A percentile compares a stretch with the other conserved stretches of the same genome.
phyloP scores from a whole-genome alignment of 2,113 vertebrate genomes.

The Daboia siamensis region DNA sequence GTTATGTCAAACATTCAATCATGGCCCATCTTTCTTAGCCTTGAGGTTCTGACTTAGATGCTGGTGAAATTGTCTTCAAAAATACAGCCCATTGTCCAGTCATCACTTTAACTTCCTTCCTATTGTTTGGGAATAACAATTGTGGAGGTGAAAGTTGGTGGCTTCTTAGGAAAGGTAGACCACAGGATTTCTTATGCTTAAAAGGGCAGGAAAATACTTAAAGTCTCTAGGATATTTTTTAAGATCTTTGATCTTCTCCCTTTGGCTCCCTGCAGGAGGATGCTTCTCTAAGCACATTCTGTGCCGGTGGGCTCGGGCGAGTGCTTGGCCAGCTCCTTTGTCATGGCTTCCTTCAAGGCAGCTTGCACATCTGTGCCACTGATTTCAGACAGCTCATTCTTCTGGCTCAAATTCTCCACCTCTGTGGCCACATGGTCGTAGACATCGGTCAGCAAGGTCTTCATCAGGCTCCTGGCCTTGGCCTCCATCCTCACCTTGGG shows the following conservation, averaged over 20 bases:
- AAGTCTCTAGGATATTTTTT: background rate
- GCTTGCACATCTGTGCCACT: background rate
- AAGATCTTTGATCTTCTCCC: background rate
- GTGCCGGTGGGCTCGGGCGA: background rate
- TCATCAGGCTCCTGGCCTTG: constrained; percentile 2
- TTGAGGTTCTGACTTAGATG: background rate
- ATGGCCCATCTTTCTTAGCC: background rate
- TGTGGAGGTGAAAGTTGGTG: background rate
- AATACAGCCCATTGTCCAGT: background rate
- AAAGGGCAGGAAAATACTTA: background rate
- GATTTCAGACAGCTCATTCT: background rate
- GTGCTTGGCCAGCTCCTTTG: constrained; percentile 2
- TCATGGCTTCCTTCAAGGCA: constrained; percentile 15
- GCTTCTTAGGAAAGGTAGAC: background rate
- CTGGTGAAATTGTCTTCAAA: background rate
- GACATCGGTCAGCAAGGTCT: background rate
- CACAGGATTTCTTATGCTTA: background rate
- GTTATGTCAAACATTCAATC: background rate
- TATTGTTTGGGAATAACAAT: background rate
- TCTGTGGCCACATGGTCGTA: background rate
- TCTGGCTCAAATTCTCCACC: background rate
- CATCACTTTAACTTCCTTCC: background rate
- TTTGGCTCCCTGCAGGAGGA: background rate
- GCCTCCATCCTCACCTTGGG: constrained; percentile 21
- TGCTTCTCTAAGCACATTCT: background rate